phyloP scores from a whole-genome alignment of 2,888 invertebrate species.

The Apodemia zela region DNA sequence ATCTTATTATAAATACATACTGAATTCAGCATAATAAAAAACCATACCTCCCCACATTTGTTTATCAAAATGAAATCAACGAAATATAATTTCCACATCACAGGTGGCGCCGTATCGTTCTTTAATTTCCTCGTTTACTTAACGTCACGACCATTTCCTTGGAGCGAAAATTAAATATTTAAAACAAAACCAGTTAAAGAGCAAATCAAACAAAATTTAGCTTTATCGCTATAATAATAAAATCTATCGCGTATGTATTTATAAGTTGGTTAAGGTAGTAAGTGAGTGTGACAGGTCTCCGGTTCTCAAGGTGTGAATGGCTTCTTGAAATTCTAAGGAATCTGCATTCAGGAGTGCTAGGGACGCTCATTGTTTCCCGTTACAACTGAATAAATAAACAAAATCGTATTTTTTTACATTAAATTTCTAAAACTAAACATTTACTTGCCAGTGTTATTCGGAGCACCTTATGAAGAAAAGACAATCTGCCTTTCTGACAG shows the following conservation, averaged over 20 bases:
- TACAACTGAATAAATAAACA: neutral
- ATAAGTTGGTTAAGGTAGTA: slow-evolving; percentile 28
- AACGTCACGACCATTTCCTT: slow-evolving; percentile 46
- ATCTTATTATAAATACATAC: neutral
- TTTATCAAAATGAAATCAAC: slow-evolving; percentile 13
- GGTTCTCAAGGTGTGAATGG: slow-evolving; percentile 43
- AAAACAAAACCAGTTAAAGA: slow-evolving; percentile 32
- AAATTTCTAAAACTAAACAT: neutral
- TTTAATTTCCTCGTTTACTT: slow-evolving; percentile 41
- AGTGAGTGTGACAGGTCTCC: slow-evolving; percentile 42
- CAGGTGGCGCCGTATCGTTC: slow-evolving; percentile 28
- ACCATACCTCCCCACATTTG: neutral
- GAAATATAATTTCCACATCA: slow-evolving; percentile 15
- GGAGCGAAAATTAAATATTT: slow-evolving; percentile 44
- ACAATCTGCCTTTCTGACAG: no score
- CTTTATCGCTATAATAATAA: slow-evolving; percentile 26
- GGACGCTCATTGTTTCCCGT: slow-evolving; percentile 33
- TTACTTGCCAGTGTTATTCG: neutral
- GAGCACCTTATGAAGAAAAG: no score
- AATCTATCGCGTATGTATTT: slow-evolving; percentile 15
- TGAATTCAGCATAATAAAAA: neutral
- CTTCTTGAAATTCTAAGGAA: slow-evolving; percentile 39
- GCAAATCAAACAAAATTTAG: slow-evolving; percentile 19
- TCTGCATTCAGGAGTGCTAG: slow-evolving; percentile 26
- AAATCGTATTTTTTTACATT: neutral